A percentile compares a stretch with the other conserved stretches of the same genome.
phyloP scores from a whole-genome alignment of 1,140 invertebrate species.

The Aphelenchoides fujianensis region DNA sequence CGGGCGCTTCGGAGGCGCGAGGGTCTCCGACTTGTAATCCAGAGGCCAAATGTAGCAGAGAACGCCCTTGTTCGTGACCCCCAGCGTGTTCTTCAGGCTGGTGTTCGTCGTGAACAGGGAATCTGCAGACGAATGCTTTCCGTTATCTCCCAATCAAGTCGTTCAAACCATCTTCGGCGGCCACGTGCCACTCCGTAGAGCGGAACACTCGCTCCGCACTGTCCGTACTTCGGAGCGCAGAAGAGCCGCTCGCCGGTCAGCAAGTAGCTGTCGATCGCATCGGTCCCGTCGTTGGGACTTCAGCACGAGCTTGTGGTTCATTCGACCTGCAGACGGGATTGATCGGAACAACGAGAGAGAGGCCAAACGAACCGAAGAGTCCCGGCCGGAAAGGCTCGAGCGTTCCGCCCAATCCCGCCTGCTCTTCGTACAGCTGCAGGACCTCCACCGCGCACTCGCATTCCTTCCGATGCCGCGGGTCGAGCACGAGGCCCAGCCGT shows the following conservation, averaged over 20 bases:
- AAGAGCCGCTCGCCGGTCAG: constrained; percentile 19
- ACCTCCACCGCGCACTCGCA: constrained; percentile 25
- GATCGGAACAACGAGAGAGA: constrained; percentile 2
- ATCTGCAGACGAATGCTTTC: constrained; percentile 17
- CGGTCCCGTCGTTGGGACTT: constrained; percentile 11
- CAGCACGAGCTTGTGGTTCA: constrained; percentile 26
- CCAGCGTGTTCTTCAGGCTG: neutral
- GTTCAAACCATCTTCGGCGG: constrained; percentile 15
- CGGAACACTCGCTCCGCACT: constrained; percentile 25
- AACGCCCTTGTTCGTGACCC: constrained; percentile 12
- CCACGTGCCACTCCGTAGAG: constrained; percentile 23
- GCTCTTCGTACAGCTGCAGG: constrained; percentile 23
- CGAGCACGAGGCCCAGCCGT: neutral
- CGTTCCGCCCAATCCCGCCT: constrained; percentile 24
- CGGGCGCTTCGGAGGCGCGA: constrained; percentile 14
- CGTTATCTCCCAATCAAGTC: neutral
- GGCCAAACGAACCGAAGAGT: constrained; percentile 21
- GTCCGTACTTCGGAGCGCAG: constrained; percentile 23
- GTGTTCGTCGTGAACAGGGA: constrained; percentile 19
- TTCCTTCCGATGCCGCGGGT: neutral
- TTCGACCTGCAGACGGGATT: constrained; percentile 5
- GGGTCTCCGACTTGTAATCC: constrained; percentile 10
- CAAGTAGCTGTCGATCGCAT: constrained; percentile 25
- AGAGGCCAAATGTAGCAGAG: constrained; percentile 26
- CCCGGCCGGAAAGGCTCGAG: constrained; percentile 21